These are phyloP conservation scores for Leptarthrus brevirostris DNA, from an alignment of 2,888 invertebrate species.

Conservation along the genomic window DNA sequence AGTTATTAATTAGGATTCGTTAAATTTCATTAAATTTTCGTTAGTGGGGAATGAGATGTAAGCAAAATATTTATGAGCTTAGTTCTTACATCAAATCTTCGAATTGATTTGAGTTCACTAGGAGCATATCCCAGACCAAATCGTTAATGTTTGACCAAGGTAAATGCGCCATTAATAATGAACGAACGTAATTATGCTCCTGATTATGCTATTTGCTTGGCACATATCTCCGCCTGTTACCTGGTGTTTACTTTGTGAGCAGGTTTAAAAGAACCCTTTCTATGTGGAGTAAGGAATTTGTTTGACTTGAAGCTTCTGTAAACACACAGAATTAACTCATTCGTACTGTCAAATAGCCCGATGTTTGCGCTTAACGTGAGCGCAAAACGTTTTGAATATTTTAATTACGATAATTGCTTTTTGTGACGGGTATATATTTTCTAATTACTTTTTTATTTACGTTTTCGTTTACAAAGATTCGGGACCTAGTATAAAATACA, in stretches of 20 bases:
- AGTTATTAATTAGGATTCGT: constrained; percentile 31
- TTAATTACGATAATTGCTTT: neutral
- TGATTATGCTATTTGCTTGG: constrained; percentile 39
- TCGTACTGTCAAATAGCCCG: neutral
- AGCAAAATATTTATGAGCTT: constrained; percentile 25
- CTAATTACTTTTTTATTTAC: neutral
- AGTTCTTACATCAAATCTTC: neutral
- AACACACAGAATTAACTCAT: constrained; percentile 22
- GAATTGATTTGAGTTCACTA: neutral
- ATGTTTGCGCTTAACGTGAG: neutral
- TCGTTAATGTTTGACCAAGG: constrained; percentile 43
- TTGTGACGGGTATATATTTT: neutral
- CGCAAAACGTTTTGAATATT: neutral
- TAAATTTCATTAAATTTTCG: constrained; percentile 37
- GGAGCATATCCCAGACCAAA: neutral
- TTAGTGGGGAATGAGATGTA: constrained; percentile 19
- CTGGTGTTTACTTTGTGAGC: neutral
- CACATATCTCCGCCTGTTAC: constrained; percentile 17
- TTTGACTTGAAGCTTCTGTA: constrained; percentile 26
- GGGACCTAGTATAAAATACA: too few relatives aligned
- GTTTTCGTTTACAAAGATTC: too few relatives aligned
- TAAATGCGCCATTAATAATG: constrained; percentile 40
- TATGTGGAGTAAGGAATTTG: neutral
- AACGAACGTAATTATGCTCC: constrained; percentile 35
- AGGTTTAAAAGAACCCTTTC: neutral